phyloP scores from a whole-genome alignment of 2,113 vertebrate genomes.

The Sphyrna mokarran region DNA sequence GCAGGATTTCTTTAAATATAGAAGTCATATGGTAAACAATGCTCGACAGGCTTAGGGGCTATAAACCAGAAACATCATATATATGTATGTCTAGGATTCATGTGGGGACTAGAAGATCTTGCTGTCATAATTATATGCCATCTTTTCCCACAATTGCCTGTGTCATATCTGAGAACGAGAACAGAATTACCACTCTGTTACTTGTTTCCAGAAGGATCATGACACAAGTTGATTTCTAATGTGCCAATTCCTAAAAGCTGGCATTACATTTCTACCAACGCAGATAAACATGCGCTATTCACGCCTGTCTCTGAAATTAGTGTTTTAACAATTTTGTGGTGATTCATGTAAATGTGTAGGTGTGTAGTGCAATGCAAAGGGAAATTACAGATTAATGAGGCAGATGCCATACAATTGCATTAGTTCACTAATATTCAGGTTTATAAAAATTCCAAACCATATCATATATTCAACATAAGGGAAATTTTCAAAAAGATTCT shows the following conservation, averaged over 20 bases:
- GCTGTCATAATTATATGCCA: not conserved
- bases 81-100: not conserved
- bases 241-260: not conserved
- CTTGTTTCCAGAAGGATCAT: not conserved
- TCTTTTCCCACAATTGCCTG: not conserved
- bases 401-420: not conserved
- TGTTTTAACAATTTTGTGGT: not conserved
- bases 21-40: not conserved
- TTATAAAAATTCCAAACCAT: not conserved
- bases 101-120: not conserved
- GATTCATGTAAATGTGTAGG: constrained; percentile 15
- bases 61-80: not conserved
- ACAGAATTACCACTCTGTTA: not conserved
- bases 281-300: not conserved
- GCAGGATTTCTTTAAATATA: not conserved
- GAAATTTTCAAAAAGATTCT: not conserved
- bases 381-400: not conserved
- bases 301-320: not conserved
- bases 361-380: not conserved
- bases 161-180: not conserved
- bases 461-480: not conserved
- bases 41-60: not conserved
- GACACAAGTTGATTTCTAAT: not conserved
- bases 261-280: not conserved
- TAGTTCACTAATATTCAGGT: not conserved